Percentiles rank a stretch among this genome's conserved stretches.
These are phyloP conservation scores for Molossus molossus DNA, from an alignment of 2,797 vertebrate species.

Conservation along the genomic window DNA sequence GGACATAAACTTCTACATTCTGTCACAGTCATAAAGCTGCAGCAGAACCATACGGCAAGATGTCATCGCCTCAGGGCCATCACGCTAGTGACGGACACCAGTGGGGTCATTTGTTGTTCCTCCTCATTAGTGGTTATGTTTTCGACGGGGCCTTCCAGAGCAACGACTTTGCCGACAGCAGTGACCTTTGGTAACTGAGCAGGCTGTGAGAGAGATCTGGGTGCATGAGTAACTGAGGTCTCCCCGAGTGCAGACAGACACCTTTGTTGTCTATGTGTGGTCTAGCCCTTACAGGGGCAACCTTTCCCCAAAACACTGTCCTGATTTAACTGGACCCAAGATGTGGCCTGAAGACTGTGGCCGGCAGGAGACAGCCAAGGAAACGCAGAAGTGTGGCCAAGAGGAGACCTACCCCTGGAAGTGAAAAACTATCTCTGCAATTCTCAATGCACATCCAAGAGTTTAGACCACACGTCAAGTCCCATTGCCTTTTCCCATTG, in stretches of 20 bases:
- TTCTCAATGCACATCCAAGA: not conserved
- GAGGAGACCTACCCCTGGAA: accelerated
- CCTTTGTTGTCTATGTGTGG: not conserved
- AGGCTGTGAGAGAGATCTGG: not conserved
- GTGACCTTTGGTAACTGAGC: not conserved
- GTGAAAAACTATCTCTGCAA: too few species aligned
- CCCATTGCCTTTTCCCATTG: not conserved
- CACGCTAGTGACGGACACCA: not conserved
- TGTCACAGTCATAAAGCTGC: not conserved
- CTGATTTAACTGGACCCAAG: not conserved
- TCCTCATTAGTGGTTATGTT: not conserved
- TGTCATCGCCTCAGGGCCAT: not conserved
- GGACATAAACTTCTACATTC: slow-evolving; percentile 33
- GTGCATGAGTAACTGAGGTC: not conserved
- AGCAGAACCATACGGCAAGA: not conserved
- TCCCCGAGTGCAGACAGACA: not conserved
- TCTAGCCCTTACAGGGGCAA: not conserved
- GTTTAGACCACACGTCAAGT: not conserved
- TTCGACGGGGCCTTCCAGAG: not conserved
- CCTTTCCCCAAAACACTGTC: not conserved
- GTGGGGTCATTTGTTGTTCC: not conserved
- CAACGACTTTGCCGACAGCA: not conserved
- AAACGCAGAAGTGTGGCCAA: accelerated
- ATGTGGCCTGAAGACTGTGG: not conserved
- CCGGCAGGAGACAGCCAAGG: accelerated